A percentile compares a stretch with the other conserved stretches of the same genome.
These are phyloP conservation scores for Anoplolepis gracilipes DNA, from an alignment of 1,140 invertebrate genomes.

Conservation along the genomic window DNA sequence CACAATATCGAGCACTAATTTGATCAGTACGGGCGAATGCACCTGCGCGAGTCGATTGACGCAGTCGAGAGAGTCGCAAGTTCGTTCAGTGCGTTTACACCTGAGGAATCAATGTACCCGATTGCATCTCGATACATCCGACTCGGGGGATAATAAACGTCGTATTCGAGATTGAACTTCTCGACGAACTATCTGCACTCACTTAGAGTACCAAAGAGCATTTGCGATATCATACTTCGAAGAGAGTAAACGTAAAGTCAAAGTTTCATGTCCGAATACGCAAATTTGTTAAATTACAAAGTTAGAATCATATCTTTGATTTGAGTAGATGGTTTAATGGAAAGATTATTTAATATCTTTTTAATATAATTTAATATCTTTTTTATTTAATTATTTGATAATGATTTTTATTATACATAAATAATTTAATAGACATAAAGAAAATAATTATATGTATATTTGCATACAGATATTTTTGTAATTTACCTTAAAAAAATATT, in stretches of 20 bases:
- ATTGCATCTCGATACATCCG: slow-evolving; percentile 42
- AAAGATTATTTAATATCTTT: slow-evolving; percentile 1
- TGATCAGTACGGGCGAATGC: neutral
- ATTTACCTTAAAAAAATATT: no score
- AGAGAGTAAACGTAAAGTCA: neutral
- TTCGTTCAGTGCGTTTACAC: neutral
- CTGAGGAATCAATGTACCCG: slow-evolving; percentile 43
- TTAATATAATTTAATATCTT: neutral
- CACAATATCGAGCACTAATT: neutral
- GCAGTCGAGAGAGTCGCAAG: neutral
- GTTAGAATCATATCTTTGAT: neutral
- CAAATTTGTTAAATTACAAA: neutral
- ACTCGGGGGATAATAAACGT: slow-evolving; percentile 28
- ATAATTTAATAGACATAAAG: neutral
- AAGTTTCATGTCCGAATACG: slow-evolving; percentile 11
- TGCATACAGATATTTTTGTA: no score
- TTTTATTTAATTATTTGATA: neutral
- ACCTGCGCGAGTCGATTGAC: slow-evolving; percentile 22
- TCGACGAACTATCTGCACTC: neutral
- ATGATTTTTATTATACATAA: neutral
- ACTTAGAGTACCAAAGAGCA: neutral
- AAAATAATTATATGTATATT: no score
- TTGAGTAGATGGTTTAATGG: neutral
- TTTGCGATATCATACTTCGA: neutral
- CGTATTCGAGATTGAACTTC: slow-evolving; percentile 31